A percentile compares a stretch with the other conserved stretches of the same genome.
Conservation (phyloP, 2,797 vertebrate species). For the Gallinago stenura region DNA sequence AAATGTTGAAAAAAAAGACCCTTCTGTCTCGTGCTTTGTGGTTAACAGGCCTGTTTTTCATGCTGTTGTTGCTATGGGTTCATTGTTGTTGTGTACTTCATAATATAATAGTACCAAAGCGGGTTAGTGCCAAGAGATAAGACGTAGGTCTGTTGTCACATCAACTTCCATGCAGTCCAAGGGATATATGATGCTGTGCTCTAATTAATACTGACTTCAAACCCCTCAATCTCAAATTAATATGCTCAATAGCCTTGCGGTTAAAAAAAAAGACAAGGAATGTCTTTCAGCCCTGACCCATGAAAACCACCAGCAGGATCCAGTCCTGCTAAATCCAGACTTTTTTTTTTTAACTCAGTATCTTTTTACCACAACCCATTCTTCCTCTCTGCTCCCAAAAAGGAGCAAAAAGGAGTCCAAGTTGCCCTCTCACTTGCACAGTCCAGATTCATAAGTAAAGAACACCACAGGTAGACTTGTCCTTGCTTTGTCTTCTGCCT, state of each 20-base stretch:
- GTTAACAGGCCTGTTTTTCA: background rate
- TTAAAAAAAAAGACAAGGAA: background rate
- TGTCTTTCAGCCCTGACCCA: background rate
- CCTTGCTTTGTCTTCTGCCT: background rate
- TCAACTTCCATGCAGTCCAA: background rate
- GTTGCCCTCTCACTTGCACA: background rate
- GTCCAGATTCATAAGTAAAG: background rate
- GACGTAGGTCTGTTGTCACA: background rate
- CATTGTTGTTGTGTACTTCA: background rate
- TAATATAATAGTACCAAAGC: background rate
- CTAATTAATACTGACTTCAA: conserved; percentile 30
- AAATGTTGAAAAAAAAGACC: background rate
- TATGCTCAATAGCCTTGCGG: background rate
- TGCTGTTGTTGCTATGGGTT: background rate
- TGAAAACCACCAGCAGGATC: background rate
- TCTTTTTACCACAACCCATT: background rate
- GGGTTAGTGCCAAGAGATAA: background rate
- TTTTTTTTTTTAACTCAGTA: background rate
- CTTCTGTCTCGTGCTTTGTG: background rate
- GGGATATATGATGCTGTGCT: background rate
- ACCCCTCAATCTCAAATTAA: conserved; percentile 8
- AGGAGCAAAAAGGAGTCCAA: background rate
- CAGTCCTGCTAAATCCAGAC: background rate
- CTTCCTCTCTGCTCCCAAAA: background rate
- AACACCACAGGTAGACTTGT: background rate